These are phyloP conservation scores for Syngnathus acus DNA, from an alignment of 2,797 vertebrate species.

Conservation along the genomic window DNA sequence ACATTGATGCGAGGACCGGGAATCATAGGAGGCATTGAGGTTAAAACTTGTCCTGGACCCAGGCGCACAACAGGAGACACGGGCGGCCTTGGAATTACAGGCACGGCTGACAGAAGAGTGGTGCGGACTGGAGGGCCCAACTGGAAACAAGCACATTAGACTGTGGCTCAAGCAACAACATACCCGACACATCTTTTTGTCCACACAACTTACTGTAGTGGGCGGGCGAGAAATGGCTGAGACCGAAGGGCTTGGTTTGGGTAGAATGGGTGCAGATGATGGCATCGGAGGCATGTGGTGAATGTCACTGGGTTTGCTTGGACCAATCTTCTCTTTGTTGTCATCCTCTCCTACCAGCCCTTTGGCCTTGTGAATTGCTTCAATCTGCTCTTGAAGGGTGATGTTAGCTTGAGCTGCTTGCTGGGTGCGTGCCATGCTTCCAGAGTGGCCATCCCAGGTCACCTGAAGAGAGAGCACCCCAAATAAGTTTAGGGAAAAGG, in stretches of 20 bases:
- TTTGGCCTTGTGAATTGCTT: slow-evolving; percentile 98
- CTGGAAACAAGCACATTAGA: slow-evolving; percentile 49
- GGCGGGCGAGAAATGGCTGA: slow-evolving; percentile 73
- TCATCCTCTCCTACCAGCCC: slow-evolving; percentile 96
- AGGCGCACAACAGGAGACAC: slow-evolving; percentile 87
- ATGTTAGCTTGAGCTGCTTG: slow-evolving; percentile 98
- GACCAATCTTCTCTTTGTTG: slow-evolving; percentile 94
- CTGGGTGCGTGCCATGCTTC: slow-evolving; percentile 98
- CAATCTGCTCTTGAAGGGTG: slow-evolving; percentile 96
- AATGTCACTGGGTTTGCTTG: slow-evolving; percentile 91
- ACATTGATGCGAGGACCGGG: slow-evolving; percentile 89
- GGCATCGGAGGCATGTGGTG: slow-evolving; percentile 74
- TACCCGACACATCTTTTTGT: neutral
- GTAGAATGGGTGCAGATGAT: slow-evolving; percentile 66
- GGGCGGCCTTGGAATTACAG: slow-evolving; percentile 85
- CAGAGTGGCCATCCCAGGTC: slow-evolving; percentile 97
- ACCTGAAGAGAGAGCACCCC: slow-evolving; percentile 65
- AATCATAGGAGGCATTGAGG: slow-evolving; percentile 90
- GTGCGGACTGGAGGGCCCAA: slow-evolving; percentile 85
- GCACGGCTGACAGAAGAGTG: slow-evolving; percentile 88
- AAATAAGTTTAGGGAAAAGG: neutral
- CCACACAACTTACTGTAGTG: slow-evolving; percentile 63
- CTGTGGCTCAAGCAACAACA: neutral
- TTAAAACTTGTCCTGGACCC: slow-evolving; percentile 82
- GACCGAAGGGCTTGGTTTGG: slow-evolving; percentile 74